A percentile compares a stretch with the other conserved stretches of the same genome.
phyloP scores from a whole-genome alignment of 2,888 invertebrate genomes.

The Nomada fucata region DNA sequence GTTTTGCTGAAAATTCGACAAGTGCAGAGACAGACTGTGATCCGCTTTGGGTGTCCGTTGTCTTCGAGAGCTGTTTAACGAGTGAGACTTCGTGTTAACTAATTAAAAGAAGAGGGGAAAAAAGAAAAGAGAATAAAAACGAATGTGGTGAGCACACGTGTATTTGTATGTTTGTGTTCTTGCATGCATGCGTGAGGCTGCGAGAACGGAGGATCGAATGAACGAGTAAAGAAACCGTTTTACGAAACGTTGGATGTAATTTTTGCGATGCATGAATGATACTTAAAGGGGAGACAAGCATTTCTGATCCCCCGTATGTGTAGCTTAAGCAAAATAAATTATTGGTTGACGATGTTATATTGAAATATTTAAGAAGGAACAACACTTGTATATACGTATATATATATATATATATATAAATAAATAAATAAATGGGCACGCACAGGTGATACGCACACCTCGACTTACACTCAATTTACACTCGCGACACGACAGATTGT shows the following conservation, averaged over 20 bases:
- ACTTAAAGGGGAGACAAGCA: constrained; percentile 43
- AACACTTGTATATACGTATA: constrained; percentile 81
- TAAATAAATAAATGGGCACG: constrained; percentile 68
- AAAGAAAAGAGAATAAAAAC: not conserved
- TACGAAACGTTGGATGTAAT: constrained; percentile 43
- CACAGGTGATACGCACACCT: constrained; percentile 55
- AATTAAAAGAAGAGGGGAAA: constrained; percentile 35
- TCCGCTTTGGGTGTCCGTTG: constrained; percentile 83
- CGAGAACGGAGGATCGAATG: constrained; percentile 4
- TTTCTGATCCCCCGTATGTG: constrained; percentile 58
- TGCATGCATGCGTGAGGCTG: not conserved
- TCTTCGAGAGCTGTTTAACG: constrained; percentile 76
- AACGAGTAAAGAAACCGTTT: constrained; percentile 20
- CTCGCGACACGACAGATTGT: constrained; percentile 18
- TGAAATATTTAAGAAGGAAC: constrained; percentile 77
- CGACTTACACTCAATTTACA: constrained; percentile 43
- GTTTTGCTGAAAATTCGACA: constrained; percentile 71
- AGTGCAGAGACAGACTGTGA: constrained; percentile 83
- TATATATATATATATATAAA: constrained; percentile 52
- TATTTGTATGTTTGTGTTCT: not conserved
- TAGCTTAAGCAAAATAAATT: constrained; percentile 80
- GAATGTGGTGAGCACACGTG: constrained; percentile 6
- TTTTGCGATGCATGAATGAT: constrained; percentile 62
- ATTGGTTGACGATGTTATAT: constrained; percentile 83
- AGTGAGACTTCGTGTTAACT: constrained; percentile 70